Percentiles rank a stretch among this genome's conserved stretches.
These are phyloP conservation scores for Holcopasites calliopsidis DNA, from an alignment of 1,140 invertebrate species.

Conservation along the genomic window DNA sequence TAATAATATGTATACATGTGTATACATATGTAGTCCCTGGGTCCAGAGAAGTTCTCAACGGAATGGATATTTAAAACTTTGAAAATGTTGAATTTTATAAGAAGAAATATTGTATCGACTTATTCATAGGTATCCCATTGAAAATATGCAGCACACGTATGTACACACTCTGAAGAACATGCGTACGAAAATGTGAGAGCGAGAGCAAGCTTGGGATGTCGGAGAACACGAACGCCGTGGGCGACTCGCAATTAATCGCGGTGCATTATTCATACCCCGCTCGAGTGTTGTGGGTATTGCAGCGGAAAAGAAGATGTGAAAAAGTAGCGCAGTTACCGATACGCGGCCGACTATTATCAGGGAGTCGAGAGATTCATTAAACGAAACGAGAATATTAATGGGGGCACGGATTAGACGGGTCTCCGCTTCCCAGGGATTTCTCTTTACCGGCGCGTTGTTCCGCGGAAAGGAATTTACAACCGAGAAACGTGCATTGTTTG, in stretches of 20 bases:
- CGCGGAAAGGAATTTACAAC: not conserved
- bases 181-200: too few species aligned
- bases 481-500: too few species aligned
- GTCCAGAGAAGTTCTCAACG: too few species aligned
- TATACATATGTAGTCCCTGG: too few species aligned
- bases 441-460: not conserved
- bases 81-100: too few species aligned
- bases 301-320: conserved; percentile 24
- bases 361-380: conserved; percentile 17
- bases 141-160: too few species aligned
- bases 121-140: too few species aligned
- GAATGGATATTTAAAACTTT: too few species aligned
- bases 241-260: conserved; percentile 29
- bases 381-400: conserved; percentile 36
- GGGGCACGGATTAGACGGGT: conserved; percentile 3
- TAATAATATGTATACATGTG: too few species aligned
- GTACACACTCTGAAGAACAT: too few species aligned
- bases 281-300: not conserved
- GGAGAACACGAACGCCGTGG: not conserved
- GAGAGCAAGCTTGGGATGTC: not conserved
- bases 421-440: not conserved
- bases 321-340: conserved; percentile 37
- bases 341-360: conserved; percentile 30
- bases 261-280: conserved; percentile 23
- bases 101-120: too few species aligned